phyloP scores from a whole-genome alignment of 1,140 invertebrate genomes.

The Apis laboriosa region DNA sequence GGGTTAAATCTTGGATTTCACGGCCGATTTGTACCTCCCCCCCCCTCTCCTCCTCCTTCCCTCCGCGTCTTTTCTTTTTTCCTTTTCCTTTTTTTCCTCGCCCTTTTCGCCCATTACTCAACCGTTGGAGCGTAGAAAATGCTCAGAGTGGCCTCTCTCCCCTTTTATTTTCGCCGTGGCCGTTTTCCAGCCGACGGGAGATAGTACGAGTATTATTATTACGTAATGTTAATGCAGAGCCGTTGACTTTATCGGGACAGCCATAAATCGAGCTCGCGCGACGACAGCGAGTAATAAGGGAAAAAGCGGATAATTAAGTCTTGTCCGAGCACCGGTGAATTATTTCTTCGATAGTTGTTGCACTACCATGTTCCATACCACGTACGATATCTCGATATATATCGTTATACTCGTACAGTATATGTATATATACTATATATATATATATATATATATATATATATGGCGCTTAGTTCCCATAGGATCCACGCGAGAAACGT shows the following conservation, averaged over 20 bases:
- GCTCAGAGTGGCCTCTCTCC: neutral
- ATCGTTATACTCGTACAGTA: too few species aligned
- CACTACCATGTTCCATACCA: too few species aligned
- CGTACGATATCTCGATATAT: neutral
- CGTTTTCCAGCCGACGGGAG: neutral
- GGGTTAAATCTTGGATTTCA: constrained; percentile 62
- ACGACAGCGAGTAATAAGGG: constrained; percentile 16
- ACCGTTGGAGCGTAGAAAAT: constrained; percentile 48
- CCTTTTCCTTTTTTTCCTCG: neutral
- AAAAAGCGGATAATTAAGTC: constrained; percentile 33
- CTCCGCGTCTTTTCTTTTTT: neutral
- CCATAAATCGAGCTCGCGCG: constrained; percentile 21
- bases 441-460: too few species aligned
- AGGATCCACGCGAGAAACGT: neutral
- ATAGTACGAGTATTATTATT: constrained; percentile 34
- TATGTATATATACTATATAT: too few species aligned
- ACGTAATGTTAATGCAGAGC: constrained; percentile 45
- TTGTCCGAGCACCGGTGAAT: neutral
- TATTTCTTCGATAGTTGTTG: neutral
- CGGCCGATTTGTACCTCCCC: constrained; percentile 49
- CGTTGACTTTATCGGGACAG: constrained; percentile 33
- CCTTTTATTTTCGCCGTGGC: constrained; percentile 29
- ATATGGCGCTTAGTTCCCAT: neutral
- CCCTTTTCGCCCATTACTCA: constrained; percentile 43
- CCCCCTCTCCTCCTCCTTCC: too few species aligned